A percentile compares a stretch with the other conserved stretches of the same genome.
These are phyloP conservation scores for Riparia riparia DNA, from an alignment of 2,113 vertebrate species.

Conservation along the genomic window DNA sequence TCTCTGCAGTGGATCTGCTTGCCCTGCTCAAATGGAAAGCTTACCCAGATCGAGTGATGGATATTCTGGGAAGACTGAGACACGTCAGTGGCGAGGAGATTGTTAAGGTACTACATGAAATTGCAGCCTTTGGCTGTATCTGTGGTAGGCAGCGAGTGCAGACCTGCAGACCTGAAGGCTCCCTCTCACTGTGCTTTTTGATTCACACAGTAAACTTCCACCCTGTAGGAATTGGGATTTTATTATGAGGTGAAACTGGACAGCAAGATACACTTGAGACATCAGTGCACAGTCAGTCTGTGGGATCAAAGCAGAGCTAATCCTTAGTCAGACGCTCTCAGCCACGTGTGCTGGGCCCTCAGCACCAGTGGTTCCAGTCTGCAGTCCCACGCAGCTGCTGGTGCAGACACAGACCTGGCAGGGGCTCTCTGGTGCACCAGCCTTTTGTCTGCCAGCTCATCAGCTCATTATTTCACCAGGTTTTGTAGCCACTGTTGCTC, in stretches of 20 bases:
- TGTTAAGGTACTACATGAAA: slow-evolving; percentile 84
- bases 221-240: neutral
- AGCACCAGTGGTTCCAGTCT: neutral
- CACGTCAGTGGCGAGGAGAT: slow-evolving; percentile 95
- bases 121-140: neutral
- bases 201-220: neutral
- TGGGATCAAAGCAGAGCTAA: neutral
- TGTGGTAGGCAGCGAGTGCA: neutral
- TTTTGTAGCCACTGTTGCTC: neutral
- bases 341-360: neutral
- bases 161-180: neutral
- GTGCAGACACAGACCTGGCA: neutral
- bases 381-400: neutral
- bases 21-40: slow-evolving; percentile 96
- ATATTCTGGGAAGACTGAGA: slow-evolving; percentile 90
- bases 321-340: neutral
- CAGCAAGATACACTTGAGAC: neutral
- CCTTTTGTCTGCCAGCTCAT: neutral
- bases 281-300: neutral
- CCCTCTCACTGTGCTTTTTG: neutral
- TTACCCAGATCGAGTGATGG: slow-evolving; percentile 92
- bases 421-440: neutral
- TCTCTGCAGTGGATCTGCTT: slow-evolving; percentile 88
- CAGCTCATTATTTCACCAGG: neutral
- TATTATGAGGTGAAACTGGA: neutral